Evolutionary conservation across 2,888 invertebrate species (phyloP), one percentile per base, ranked within the genome.

Genomic region (Tromatobia lineatoria): DNA sequence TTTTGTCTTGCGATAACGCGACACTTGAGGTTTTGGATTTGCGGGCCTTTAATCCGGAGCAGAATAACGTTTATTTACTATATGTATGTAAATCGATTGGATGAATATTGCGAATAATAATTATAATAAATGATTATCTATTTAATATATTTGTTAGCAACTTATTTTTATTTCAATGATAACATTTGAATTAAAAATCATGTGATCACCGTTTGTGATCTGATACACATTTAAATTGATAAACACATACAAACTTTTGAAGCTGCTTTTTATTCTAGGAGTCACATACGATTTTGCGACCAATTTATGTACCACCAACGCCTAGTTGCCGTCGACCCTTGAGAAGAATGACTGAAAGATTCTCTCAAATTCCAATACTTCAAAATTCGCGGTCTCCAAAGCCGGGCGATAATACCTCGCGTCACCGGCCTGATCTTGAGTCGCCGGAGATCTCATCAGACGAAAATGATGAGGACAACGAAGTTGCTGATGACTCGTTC

Each of bases 261-360:
- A 7, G 50, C 50, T 50, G 18, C 50, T 23, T 76, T 57, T 34
- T 69, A 34, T 76, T 34, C 18, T 23, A 47, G 42, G 10, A 69
- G 45, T 54, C 34, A 54, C 73, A 13, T 7, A 45, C n/a, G 11
- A 66, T 23, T 20, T 11, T 29, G 18, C 20, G 8, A n/a, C 15
- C 13, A 3, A 6, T 10, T 23, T 74, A 69, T 8, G 10, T 18
- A 54, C 80, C 83, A 4, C 23, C 10, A 7, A 29, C 20, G 15
- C 85, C 87, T 1, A 50, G 73, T 2, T 18, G 73, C 4, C 77
- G 85, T 1, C 50, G 11, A 15, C 74, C 87, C 6, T 42, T 86
- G 47, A 10, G 52, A 11, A 75, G 64, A 57, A 85, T 83, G 79
- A 79, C 11, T 11, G 45, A 11, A 8, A 11, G 25, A 7, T 13